Conservation (phyloP, 2,888 invertebrate genomes). For the Agriopis marginaria region DNA sequence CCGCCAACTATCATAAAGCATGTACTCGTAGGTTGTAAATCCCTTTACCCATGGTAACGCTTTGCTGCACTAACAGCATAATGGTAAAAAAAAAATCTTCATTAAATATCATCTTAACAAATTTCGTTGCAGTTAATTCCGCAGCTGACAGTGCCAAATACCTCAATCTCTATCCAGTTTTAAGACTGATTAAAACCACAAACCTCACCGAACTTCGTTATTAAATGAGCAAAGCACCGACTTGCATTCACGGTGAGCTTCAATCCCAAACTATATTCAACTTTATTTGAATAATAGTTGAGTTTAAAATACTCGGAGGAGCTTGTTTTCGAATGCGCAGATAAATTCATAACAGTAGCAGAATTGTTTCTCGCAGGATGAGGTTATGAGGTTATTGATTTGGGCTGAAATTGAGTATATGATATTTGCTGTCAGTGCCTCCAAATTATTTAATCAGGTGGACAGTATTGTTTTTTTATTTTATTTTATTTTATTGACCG, state of each 20-base stretch:
- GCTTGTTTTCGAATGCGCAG: slow-evolving; percentile 6
- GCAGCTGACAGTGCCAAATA: slow-evolving; percentile 30
- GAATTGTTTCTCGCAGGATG: slow-evolving; percentile 7
- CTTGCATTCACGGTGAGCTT: slow-evolving; percentile 25
- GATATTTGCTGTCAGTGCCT: not conserved
- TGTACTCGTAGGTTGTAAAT: no score
- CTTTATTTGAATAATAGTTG: slow-evolving; percentile 9
- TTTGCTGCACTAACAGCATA: no score
- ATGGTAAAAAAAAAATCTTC: no score
- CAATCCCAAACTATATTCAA: slow-evolving; percentile 20
- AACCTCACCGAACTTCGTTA: slow-evolving; percentile 33
- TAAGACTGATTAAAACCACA: slow-evolving; percentile 49
- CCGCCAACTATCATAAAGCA: no score
- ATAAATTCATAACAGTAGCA: slow-evolving; percentile 1
- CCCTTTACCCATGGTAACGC: no score
- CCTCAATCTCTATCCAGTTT: slow-evolving; percentile 39
- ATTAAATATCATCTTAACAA: not conserved
- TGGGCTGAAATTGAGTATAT: not conserved
- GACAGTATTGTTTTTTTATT: no score
- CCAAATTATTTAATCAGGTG: not conserved
- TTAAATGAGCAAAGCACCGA: slow-evolving; percentile 33
- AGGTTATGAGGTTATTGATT: slow-evolving; percentile 23
- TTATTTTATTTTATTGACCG: no score
- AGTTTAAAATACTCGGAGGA: not conserved
- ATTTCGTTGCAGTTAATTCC: slow-evolving; percentile 1